Conservation (phyloP, 2,113 vertebrate genomes). For the Alouatta palliata region DNA sequence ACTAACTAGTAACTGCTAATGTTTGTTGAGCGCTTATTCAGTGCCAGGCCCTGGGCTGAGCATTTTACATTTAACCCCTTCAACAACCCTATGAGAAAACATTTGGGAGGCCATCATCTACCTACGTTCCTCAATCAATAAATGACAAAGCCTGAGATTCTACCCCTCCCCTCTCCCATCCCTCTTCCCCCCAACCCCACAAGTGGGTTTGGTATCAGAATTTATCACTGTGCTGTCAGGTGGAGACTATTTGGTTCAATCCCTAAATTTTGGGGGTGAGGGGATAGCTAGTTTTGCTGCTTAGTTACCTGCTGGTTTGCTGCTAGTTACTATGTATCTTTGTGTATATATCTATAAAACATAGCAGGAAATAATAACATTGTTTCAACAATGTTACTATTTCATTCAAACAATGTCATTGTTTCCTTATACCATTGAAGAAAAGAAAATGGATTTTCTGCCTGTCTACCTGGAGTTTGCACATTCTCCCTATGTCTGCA, state of each 20-base stretch:
- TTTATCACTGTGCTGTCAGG: background rate
- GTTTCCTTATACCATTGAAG: background rate
- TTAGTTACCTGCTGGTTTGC: background rate
- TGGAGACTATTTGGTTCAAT: background rate
- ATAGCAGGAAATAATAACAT: background rate
- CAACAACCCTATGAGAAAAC: background rate
- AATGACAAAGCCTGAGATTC: background rate
- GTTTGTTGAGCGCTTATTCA: background rate
- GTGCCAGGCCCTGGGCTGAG: background rate
- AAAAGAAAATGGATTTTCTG: background rate
- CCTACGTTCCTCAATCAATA: background rate
- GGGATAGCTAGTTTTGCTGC: background rate
- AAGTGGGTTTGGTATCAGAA: background rate
- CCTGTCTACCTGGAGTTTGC: background rate
- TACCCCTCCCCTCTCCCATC: too few species aligned
- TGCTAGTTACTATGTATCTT: background rate
- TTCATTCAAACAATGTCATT: background rate
- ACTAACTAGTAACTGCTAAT: background rate
- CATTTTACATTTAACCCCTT: background rate
- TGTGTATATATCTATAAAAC: background rate
- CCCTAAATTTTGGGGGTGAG: background rate
- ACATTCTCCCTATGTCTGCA: background rate
- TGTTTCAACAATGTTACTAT: too few species aligned
- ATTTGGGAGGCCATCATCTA: background rate
- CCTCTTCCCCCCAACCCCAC: too few species aligned